Evolutionary conservation across 2,797 vertebrate species (phyloP), one percentile per base, ranked within the genome.

Genomic region (Pseudochirops cupreus): DNA sequence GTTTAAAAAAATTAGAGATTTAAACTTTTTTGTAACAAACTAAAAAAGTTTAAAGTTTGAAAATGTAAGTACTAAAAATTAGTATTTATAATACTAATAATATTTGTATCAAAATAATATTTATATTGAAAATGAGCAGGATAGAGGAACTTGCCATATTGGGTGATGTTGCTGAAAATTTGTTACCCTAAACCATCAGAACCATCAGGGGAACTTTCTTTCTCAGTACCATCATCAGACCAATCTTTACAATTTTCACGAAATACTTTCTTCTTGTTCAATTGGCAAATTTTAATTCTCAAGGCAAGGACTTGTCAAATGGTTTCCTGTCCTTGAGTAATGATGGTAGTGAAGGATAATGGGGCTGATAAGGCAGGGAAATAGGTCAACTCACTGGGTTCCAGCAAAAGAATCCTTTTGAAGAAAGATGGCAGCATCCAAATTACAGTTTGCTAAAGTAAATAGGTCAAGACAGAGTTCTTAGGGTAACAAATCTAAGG

Each of bases 21-120:
- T 62, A 24, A 53, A 58, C 62, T 96, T 94, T 54, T 94, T 91
- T 82, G 92, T 95, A 91, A 56, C 31, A 55, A 90, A 6, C 28
- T 58, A 39, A 89, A 93, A 67, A 24, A 57, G 57, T 0, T 90
- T 57, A 82, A 52, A 95, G 50, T 82, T 82, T 46, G 2, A 82
- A 82, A 82, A 82, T 46, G 7, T 13, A 74, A 82, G 39, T 46
- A 82, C 46, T 82, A 7, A 82, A 46, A 82, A 82, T 82, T 82
- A 46, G 21, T 46, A 26, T 82, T 46, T 82, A 24, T 82, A 82
- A 82, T 26, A 46, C 67, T 46, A 46, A 46, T 10, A 46, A 10
- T 82, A 82, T 46, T 82, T 46, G n/a, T 46, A 39, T 82, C 26
- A 9, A 67, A 82, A 82, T 46, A 10, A 74, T 74, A 39, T 46